Evolutionary conservation across 2,888 invertebrate genomes (phyloP).

Genomic region (Dryomyza anilis): DNA sequence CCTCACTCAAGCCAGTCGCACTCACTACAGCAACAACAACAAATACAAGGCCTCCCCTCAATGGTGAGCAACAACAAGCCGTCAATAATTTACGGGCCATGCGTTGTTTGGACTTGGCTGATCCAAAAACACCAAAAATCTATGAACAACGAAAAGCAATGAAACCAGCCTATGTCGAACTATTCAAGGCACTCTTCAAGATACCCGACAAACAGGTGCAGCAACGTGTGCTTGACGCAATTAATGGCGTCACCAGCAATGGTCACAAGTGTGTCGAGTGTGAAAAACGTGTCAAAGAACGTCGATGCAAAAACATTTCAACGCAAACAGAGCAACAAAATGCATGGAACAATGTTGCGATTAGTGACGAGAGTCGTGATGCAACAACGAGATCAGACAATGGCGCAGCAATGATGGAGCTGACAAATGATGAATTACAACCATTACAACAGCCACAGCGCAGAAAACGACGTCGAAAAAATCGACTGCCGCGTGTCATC

Average conservation of each 20-base stretch:
- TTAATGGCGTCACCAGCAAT: conserved; percentile 43
- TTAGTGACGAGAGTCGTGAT: neutral
- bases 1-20: neutral
- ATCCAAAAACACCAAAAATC: neutral
- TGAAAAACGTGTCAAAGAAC: neutral
- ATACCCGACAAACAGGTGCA: conserved; percentile 53
- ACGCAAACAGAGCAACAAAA: conserved; percentile 6
- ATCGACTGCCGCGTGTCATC: conserved; percentile 50
- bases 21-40: neutral
- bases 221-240: conserved; percentile 51
- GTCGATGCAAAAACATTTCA: conserved; percentile 18
- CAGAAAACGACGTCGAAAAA: conserved; percentile 46
- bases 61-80: no score
- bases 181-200: conserved; percentile 50
- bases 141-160: conserved; percentile 47
- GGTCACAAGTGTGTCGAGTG: conserved; percentile 5
- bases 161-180: conserved; percentile 44
- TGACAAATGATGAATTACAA: neutral
- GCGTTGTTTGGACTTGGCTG: neutral
- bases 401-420: no score
- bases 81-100: no score
- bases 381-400: neutral
- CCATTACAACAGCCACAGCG: neutral
- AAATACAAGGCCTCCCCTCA: neutral
- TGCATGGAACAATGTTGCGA: neutral